Conservation (phyloP, 2,797 vertebrate genomes). For the Lagorchestes hirsutus region DNA sequence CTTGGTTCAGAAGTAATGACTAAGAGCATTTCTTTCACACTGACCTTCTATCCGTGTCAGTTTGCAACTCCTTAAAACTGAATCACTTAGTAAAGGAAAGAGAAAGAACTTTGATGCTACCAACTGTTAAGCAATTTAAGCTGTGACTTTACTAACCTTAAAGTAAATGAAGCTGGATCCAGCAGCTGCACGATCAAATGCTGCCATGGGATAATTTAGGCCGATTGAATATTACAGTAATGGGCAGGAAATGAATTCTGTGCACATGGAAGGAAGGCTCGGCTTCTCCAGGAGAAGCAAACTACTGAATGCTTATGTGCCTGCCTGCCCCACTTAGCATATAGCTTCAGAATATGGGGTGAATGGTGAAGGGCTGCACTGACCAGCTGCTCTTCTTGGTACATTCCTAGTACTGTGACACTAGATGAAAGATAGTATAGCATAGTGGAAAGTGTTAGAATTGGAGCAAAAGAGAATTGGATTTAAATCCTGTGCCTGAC, state of each 20-base stretch:
- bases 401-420: neutral
- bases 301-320: slow-evolving; percentile 39
- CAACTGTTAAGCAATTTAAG: slow-evolving; percentile 80
- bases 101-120: slow-evolving; percentile 79
- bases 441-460: neutral
- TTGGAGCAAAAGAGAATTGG: neutral
- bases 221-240: slow-evolving; percentile 79
- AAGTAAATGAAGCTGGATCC: slow-evolving; percentile 79
- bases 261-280: slow-evolving; percentile 74
- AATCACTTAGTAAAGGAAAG: slow-evolving; percentile 81
- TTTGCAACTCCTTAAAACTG: slow-evolving; percentile 71
- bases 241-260: slow-evolving; percentile 78
- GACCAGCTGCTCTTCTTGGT: slow-evolving; percentile 30
- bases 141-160: slow-evolving; percentile 79
- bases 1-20: slow-evolving; percentile 55
- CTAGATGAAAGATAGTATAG: neutral
- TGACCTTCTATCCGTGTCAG: slow-evolving; percentile 59
- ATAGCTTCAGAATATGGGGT: slow-evolving; percentile 10
- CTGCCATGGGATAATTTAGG: slow-evolving; percentile 81
- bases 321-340: slow-evolving; percentile 37
- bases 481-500: neutral
- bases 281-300: slow-evolving; percentile 63
- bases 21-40: slow-evolving; percentile 35
- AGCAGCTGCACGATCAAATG: slow-evolving; percentile 77
- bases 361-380: slow-evolving; percentile 52